These are phyloP conservation scores for Albula glossodonta DNA, from an alignment of 2,113 vertebrate species.

Conservation along the genomic window DNA sequence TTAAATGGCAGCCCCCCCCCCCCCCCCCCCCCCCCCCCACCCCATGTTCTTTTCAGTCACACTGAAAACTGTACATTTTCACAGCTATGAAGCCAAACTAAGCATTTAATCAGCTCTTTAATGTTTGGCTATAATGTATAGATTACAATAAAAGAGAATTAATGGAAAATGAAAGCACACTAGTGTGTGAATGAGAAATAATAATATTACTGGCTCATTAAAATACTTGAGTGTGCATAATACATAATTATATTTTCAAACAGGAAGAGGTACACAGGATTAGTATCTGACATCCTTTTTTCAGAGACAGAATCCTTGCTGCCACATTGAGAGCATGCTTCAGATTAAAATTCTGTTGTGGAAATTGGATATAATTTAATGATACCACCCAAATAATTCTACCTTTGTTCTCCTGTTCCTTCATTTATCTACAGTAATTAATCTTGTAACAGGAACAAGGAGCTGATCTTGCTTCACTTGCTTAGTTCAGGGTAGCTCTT, in stretches of 20 bases:
- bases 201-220: conserved; percentile 3
- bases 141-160: neutral
- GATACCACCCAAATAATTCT: conserved; percentile 13
- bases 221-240: conserved; percentile 10
- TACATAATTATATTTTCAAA: conserved; percentile 9
- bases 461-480: conserved; percentile 6
- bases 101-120: neutral
- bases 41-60: neutral
- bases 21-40: too few species aligned
- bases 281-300: neutral
- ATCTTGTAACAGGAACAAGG: conserved; percentile 22
- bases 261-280: neutral
- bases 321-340: conserved; percentile 9
- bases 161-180: neutral
- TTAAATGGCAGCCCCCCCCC: neutral
- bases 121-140: neutral
- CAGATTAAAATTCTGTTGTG: conserved; percentile 6
- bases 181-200: neutral
- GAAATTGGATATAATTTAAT: conserved; percentile 25
- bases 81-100: neutral
- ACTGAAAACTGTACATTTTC: neutral
- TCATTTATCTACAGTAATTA: conserved; percentile 22
- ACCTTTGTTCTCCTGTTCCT: conserved; percentile 24
- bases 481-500: neutral
- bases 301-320: neutral